Evolutionary conservation across 2,113 vertebrate genomes (phyloP), one percentile per base, ranked within the genome.

Genomic region (Phaethornis superciliosus): DNA sequence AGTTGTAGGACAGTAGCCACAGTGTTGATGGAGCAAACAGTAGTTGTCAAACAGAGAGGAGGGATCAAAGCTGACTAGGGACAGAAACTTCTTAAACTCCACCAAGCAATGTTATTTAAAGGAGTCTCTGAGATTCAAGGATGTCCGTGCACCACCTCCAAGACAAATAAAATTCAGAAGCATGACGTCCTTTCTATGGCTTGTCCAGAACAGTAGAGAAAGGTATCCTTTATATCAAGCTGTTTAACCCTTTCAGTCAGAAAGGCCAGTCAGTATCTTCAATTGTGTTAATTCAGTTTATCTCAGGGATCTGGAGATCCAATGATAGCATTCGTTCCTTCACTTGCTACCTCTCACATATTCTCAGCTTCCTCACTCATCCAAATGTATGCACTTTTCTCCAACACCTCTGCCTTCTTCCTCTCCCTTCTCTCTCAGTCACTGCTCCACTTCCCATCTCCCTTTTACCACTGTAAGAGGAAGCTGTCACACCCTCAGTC

Each of bases 151-250:
- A 87, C 93, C 92, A 88, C 95, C 93, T 94, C 80, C 74, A 96
- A 96, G 91, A 88, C 88, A 97, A 97, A 97, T 88, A 97, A 67
- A 94, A 96, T 92, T 93, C 83, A 93, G 62, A 87, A 92, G 88
- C 92, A 94, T 96, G 92, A 96, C 81, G 76, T 94, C 89, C 87
- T 95, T 96, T 87, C 91, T 63, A 62, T 82, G 79, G 15, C 62
- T 91, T 93, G 81, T 74, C 70, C 81, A 89, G 92, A 94, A 94
- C 81, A 90, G 52, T 51, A 81, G 46, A 81, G 58, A 86, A 88
- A 74, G 15, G 23, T 79, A 86, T 75, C 52, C 35, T 89, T 92
- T 93, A 93, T 56, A 91, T 21, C 56, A 75, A 70, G 40, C 4
- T 32, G 22, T 77, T 88, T 90, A 95, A 96, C 85, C 44, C 91